phyloP scores from a whole-genome alignment of 2,797 vertebrate species.

The Crypturellus tataupa region DNA sequence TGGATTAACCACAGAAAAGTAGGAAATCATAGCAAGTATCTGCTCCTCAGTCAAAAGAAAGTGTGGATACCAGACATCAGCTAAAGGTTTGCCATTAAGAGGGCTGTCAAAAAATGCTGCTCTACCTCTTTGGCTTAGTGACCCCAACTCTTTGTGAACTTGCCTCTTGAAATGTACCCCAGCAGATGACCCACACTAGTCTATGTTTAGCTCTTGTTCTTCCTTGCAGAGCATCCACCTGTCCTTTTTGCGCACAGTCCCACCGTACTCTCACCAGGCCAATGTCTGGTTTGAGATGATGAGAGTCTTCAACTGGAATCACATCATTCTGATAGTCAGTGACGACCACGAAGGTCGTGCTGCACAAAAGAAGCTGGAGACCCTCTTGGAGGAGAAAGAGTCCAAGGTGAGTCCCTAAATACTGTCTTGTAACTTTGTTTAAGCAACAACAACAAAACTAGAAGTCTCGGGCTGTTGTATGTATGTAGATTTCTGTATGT shows the following conservation, averaged over 20 bases:
- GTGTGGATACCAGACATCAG: background rate
- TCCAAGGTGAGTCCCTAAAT: constrained; percentile 92
- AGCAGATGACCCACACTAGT: background rate
- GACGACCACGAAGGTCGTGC: constrained; percentile 98
- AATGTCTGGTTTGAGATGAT: constrained; percentile 99
- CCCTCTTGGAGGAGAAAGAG: constrained; percentile 95
- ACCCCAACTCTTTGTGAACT: background rate
- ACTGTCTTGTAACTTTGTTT: constrained; percentile 64
- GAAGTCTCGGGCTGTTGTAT: constrained; percentile 80
- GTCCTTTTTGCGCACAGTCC: constrained; percentile 96
- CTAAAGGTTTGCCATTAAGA: background rate
- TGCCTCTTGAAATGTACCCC: fast-evolving
- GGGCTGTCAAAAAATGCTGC: background rate
- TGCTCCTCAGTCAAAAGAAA: background rate
- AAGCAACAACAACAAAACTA: constrained; percentile 69
- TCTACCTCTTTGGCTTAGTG: background rate
- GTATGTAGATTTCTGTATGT: constrained; percentile 94
- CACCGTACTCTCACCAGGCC: constrained; percentile 98
- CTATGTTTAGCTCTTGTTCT: constrained; percentile 44
- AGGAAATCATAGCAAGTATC: background rate
- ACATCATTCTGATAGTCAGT: constrained; percentile 97
- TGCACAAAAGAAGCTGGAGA: constrained; percentile 98
- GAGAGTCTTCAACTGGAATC: constrained; percentile 98
- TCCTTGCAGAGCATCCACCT: constrained; percentile 94
- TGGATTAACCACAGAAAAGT: background rate